Evolutionary conservation across 2,113 vertebrate species (phyloP), one percentile per base, ranked within the genome.

Genomic region (Hippocampus barbouri): DNA sequence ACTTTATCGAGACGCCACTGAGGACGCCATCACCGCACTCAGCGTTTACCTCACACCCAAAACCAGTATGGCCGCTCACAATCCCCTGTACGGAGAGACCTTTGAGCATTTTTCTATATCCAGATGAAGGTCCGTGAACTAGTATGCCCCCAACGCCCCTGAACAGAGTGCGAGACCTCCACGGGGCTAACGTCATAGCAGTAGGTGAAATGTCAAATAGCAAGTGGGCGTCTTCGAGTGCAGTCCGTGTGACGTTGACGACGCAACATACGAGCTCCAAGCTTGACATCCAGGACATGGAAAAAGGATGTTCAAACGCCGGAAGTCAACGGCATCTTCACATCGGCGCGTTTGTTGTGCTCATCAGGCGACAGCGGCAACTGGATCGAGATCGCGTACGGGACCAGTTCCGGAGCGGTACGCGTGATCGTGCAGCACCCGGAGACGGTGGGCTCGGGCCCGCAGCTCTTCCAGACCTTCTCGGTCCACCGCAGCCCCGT

Each of bases 41-140:
- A 97, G 96, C 0, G 94, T 97, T 78, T 97, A 98, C 90, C 94
- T 96, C 85, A 96, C 95, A 0, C 96, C 96, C 6, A 98, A 98
- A 76, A 96, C 94, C 75, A 97, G 95, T 96, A 91, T 68, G 87
- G 34, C 0, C 20, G 2, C 14, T 3, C 7, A 25, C 23, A 21
- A 1, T 38, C 6, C 1, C 16, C 12, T 6, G 43, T 11, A n/a
- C n/a, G 21, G 21, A 54, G 4, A 12, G 0, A 38, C 43, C 27
- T 15, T 18, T 8, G 15, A 54, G 21, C 20, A 4, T 57, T 21
- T 53, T n/a, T 21, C 51, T 20, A 8, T 53, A 53, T 53, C 20
- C 51, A 3, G 20, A 7, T 53, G 21, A 7, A 8, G 51, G 51
- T 51, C 47, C 16, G 47, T 20, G 49, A 18, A 53, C 18, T 53